Evolutionary conservation across 2,797 vertebrate genomes (phyloP), one percentile per base, ranked within the genome.

Genomic region (Echiichthys vipera): DNA sequence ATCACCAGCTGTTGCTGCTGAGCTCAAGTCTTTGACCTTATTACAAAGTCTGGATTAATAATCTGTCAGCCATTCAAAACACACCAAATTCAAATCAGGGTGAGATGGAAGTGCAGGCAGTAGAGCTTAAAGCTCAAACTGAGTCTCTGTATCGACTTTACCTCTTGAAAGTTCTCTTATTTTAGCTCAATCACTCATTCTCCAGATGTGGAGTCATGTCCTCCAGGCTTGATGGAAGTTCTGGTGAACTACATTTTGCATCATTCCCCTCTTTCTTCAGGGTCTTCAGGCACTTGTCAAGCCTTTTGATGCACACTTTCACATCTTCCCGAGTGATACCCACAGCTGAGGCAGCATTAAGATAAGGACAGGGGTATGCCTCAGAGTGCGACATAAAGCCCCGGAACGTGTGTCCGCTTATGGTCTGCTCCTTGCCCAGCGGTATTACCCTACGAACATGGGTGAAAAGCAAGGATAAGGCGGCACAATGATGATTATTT

Each of bases 301-400:
- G 96, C 81, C 97, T 96, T 87, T 96, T 98, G 40, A 98, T 79
- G 89, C 97, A 99, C 49, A 96, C 74, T 7, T 95, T 93, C 69
- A 99, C 95, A 14, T 99, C 98, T 43, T 96, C 94, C 2, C 83
- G 95, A 77, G 94, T 94, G 93, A 99, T 97, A 76, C 98, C 98
- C 27, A 99, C 94, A 65, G 97, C 96, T 0, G 98, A 96, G 18
- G 98, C 98, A 2, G 96, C 97, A 22, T 99, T 99, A 85, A 99
- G 96, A 91, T 99, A 99, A 39, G 97, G 96, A 43, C 96, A 96
- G 1, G 93, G 95, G 84, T 99, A 99, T 5, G 85, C 78, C 61
- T 96, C 95, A 0, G 95, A 65, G 85, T 99, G 98, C 0, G 97
- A 97, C 97, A 98, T 98, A 72, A 99, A 99, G 62, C 98, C 98